These are phyloP conservation scores for Andrena marginata DNA, from an alignment of 2,888 invertebrate species.

Conservation along the genomic window DNA sequence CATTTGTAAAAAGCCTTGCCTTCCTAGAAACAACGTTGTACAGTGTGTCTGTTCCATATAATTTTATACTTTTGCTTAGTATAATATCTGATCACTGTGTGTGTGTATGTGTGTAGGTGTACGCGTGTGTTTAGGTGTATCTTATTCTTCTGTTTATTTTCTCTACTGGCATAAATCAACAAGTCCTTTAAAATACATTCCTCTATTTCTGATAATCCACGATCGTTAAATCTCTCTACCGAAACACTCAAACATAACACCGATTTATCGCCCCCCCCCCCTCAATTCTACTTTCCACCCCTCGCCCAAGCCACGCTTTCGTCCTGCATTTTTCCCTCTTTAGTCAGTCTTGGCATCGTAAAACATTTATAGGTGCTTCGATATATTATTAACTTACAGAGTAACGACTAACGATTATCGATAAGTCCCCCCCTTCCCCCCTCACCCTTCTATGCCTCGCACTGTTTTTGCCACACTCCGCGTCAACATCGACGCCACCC, in stretches of 20 bases:
- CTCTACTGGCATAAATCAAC: slow-evolving; percentile 83
- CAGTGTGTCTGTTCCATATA: slow-evolving; percentile 58
- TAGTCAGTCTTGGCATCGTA: slow-evolving; percentile 81
- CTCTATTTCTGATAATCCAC: slow-evolving; percentile 80
- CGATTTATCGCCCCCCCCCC: slow-evolving; percentile 74
- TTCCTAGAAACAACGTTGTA: slow-evolving; percentile 80
- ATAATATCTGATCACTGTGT: slow-evolving; percentile 22
- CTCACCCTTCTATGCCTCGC: slow-evolving; percentile 6
- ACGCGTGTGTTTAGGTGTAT: slow-evolving; percentile 3
- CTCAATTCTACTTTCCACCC: slow-evolving; percentile 25
- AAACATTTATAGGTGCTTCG: slow-evolving; percentile 71
- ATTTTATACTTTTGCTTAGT: background rate
- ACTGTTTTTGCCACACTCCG: slow-evolving; percentile 14
- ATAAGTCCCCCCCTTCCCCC: slow-evolving; percentile 28
- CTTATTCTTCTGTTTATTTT: slow-evolving; percentile 8
- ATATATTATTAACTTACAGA: slow-evolving; percentile 65
- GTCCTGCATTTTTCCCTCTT: slow-evolving; percentile 23
- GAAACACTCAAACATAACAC: slow-evolving; percentile 84
- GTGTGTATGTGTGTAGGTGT: background rate
- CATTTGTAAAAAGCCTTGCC: slow-evolving; percentile 82
- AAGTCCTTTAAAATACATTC: slow-evolving; percentile 82
- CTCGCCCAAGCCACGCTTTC: slow-evolving; percentile 41
- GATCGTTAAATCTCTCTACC: slow-evolving; percentile 83
- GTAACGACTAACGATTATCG: slow-evolving; percentile 62
- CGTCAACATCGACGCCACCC: background rate